Base-by-base conservation (phyloP, 2,113 vertebrate genomes). In the Sinocyclocheilus anophthalmus region DNA sequence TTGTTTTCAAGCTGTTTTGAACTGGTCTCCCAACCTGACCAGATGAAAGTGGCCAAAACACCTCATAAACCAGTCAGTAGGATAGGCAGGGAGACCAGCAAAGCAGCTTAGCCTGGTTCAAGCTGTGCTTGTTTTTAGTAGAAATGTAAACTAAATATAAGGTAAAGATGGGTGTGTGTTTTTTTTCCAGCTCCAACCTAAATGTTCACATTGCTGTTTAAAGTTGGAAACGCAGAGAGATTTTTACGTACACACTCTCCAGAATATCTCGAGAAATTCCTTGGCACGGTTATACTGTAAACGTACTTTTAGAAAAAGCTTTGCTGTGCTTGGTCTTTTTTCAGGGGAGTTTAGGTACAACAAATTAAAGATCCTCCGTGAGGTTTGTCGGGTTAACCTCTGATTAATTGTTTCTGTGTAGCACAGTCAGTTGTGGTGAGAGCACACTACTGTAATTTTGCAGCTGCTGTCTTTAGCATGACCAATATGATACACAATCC, bases 371-470 rank as follows among this genome's bases (percentile, higher is more conserved):
- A 92, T 93, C 88, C 90, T 79, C 88, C 76, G 84, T 89, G 69
- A 88, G 92, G 92, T 93, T 91, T 92, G 91, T 87, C 88, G 88
- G 93, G 93, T 93, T 91, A 94, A 94, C 93, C 92, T 91, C 92
- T 94, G 92, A 95, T 94, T 94, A 94, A 94, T 94, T 94, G 92
- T 92, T 90, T 24, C 87, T 93, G 91, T 93, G 89, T 87, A 91
- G 79, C 42, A 12, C 81, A 87, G 86, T 92, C 77, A 91, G 89
- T 93, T 94, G 94, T 82, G 93, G 94, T 91, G 89, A 89, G 88
- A 87, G 86, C 91, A 90, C 26, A 85, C 93, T 93, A 93, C 94
- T 94, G 91, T 94, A 92, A 94, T 93, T 94, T 92, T 93, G 92
- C 92, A 94, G 93, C 93, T 93, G 93, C 92, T 93, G 91, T 92